Evolutionary conservation across 2,113 vertebrate genomes (phyloP).

Genomic region (Larimichthys polyactis): DNA sequence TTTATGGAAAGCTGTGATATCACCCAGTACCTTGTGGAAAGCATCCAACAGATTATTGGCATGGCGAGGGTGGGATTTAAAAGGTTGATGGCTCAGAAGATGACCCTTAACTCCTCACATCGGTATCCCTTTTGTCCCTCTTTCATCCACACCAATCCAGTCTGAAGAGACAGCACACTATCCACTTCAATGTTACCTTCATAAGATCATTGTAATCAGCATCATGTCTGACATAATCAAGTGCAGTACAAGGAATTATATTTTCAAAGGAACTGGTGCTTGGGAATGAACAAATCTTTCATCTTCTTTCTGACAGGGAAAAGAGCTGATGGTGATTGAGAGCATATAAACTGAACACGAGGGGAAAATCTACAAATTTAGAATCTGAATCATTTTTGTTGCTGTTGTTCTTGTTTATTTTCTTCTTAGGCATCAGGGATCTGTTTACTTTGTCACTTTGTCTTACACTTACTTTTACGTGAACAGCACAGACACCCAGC

Average conservation of each 20-base stretch:
- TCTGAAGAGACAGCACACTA: conserved; percentile 13
- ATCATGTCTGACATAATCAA: conserved; percentile 25
- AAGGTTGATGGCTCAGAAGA: conserved; percentile 49
- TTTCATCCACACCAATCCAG: conserved; percentile 13
- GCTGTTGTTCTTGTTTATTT: background rate
- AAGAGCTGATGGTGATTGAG: conserved; percentile 7
- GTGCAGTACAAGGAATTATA: conserved; percentile 17
- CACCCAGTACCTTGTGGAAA: conserved; percentile 35
- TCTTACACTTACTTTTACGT: conserved; percentile 20
- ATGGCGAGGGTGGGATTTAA: conserved; percentile 29
- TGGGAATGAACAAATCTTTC: conserved; percentile 23
- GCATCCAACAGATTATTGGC: conserved; percentile 48
- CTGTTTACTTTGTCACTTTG: conserved; percentile 48
- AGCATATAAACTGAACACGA: background rate
- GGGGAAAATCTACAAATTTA: background rate
- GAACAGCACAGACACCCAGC: conserved; percentile 46
- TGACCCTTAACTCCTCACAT: conserved; percentile 27
- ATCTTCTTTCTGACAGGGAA: background rate
- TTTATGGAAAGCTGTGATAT: conserved; percentile 47
- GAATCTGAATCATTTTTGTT: conserved; percentile 9
- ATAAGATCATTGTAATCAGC: conserved; percentile 23
- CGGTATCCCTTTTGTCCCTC: conserved; percentile 1
- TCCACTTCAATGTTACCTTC: conserved; percentile 24
- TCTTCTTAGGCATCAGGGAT: conserved; percentile 49
- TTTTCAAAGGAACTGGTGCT: conserved; percentile 2